Conservation (phyloP, 2,888 invertebrate species). For the Tachina fera region DNA sequence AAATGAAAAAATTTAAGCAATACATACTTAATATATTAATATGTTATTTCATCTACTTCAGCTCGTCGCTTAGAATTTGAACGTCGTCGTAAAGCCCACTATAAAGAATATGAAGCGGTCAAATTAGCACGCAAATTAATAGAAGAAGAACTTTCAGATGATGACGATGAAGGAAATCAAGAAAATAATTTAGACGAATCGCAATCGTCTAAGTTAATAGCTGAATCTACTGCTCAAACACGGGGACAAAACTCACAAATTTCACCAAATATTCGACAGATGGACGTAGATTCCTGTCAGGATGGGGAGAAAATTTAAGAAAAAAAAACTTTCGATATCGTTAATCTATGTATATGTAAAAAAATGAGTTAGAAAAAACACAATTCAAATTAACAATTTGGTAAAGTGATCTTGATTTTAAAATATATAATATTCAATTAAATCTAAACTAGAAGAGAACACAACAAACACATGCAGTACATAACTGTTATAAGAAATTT, state of each 20-base stretch:
- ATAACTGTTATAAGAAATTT: too few relatives aligned
- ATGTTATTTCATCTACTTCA: slow-evolving; percentile 76
- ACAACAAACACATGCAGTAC: not conserved
- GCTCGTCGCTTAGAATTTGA: slow-evolving; percentile 92
- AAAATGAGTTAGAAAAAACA: slow-evolving; percentile 18
- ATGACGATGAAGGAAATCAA: slow-evolving; percentile 84
- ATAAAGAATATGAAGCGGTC: slow-evolving; percentile 98
- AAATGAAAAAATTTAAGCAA: too few relatives aligned
- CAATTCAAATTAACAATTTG: slow-evolving; percentile 59
- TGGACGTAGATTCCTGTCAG: slow-evolving; percentile 62
- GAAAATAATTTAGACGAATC: slow-evolving; percentile 55
- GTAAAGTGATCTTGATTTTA: slow-evolving; percentile 63
- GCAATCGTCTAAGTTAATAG: slow-evolving; percentile 9
- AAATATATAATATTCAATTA: slow-evolving; percentile 59
- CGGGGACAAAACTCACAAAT: slow-evolving; percentile 54
- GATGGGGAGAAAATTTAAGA: slow-evolving; percentile 60
- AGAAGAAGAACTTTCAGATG: slow-evolving; percentile 94
- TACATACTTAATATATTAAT: not conserved
- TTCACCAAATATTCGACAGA: slow-evolving; percentile 57
- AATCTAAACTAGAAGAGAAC: slow-evolving; percentile 33
- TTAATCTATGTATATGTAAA: slow-evolving; percentile 71
- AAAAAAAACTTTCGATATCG: slow-evolving; percentile 40
- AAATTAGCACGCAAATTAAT: slow-evolving; percentile 95
- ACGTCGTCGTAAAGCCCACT: slow-evolving; percentile 96
- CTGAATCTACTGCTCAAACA: slow-evolving; percentile 28